These are phyloP conservation scores for Alentia gelatinosa DNA, from an alignment of 2,888 invertebrate species.

Conservation along the genomic window DNA sequence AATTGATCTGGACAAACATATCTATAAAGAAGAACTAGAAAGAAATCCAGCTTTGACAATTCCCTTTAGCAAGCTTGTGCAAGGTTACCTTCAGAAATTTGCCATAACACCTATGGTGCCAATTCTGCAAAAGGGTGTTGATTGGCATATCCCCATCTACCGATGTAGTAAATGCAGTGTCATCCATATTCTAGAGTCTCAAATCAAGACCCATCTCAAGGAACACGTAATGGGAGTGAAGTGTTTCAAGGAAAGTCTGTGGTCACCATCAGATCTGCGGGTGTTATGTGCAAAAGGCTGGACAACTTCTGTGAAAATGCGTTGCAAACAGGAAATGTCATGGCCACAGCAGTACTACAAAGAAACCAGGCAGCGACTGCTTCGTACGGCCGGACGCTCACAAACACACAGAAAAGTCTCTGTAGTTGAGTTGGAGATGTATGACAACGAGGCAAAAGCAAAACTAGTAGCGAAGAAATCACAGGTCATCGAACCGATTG, in stretches of 20 bases:
- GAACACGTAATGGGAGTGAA: background rate
- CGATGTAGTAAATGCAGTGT: background rate
- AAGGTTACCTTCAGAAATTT: background rate
- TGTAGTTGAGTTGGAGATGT: background rate
- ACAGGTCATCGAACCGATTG: background rate
- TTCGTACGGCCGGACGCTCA: background rate
- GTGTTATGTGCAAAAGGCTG: background rate
- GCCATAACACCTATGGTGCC: background rate
- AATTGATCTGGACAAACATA: background rate
- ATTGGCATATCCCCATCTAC: conserved; percentile 24
- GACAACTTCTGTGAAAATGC: background rate
- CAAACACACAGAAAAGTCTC: background rate
- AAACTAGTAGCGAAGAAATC: background rate
- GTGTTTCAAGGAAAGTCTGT: background rate
- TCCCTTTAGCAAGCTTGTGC: background rate
- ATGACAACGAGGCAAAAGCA: background rate
- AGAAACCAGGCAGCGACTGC: background rate
- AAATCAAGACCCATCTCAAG: background rate
- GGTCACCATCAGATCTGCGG: background rate
- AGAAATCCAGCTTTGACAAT: background rate
- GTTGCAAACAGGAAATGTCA: background rate
- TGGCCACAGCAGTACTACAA: background rate
- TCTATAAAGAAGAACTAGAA: background rate
- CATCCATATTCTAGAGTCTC: background rate
- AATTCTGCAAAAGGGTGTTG: background rate